Percentiles rank a stretch among this genome's conserved stretches.
Conservation (phyloP, 2,113 vertebrate species). For the Phylloscopus trochilus region DNA sequence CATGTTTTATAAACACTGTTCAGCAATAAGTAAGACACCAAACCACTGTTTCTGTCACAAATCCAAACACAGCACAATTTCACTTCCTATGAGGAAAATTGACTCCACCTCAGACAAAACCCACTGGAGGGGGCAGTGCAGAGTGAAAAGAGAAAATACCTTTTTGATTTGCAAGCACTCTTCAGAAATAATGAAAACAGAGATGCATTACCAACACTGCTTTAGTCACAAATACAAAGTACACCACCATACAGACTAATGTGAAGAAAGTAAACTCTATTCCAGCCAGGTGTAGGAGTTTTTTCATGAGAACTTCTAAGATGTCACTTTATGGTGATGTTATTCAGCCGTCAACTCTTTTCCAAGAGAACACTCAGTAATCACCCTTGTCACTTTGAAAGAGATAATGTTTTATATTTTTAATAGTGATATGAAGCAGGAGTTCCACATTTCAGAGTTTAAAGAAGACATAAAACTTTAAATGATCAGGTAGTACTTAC, state of each 20-base stretch:
- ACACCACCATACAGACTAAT: not conserved
- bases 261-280: not conserved
- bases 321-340: not conserved
- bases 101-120: not conserved
- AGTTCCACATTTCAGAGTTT: not conserved
- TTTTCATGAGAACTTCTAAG: not conserved
- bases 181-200: not conserved
- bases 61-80: not conserved
- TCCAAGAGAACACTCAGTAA: not conserved
- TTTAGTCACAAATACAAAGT: not conserved
- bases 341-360: not conserved
- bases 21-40: not conserved
- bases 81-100: not conserved
- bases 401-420: not conserved
- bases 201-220: not conserved
- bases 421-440: not conserved
- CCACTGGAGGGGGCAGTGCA: accelerated
- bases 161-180: not conserved
- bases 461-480: not conserved
- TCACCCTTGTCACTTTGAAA: not conserved
- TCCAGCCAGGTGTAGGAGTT: not conserved
- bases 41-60: not conserved
- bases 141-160: not conserved
- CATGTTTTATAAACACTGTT: not conserved
- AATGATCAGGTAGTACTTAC: not conserved